phyloP scores from a whole-genome alignment of 1,140 invertebrate genomes.

The Solenopsis invicta region DNA sequence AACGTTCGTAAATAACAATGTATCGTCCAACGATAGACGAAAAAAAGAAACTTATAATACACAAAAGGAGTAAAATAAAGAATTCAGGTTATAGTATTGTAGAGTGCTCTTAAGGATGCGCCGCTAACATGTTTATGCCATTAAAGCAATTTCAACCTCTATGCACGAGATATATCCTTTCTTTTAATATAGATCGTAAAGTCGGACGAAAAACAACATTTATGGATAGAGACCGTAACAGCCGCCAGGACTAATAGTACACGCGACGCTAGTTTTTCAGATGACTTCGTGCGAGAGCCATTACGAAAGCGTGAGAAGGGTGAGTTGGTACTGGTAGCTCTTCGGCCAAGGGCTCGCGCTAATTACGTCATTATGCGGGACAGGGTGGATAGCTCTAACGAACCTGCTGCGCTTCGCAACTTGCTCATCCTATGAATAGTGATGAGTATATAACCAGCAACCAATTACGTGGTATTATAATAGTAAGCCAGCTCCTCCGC shows the following conservation, averaged over 20 bases:
- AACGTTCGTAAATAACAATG: not conserved
- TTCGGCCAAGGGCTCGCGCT: conserved; percentile 73
- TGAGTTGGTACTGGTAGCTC: conserved; percentile 73
- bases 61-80: not conserved
- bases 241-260: conserved; percentile 69
- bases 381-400: conserved; percentile 78
- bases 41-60: not conserved
- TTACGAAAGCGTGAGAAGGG: conserved; percentile 78
- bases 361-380: conserved; percentile 85
- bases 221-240: conserved; percentile 70
- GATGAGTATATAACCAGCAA: conserved; percentile 82
- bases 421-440: conserved; percentile 84
- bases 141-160: not conserved
- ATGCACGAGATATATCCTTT: not conserved
- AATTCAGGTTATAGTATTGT: not conserved
- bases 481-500: conserved; percentile 57
- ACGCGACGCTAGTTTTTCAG: conserved; percentile 74
- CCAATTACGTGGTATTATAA: conserved; percentile 80
- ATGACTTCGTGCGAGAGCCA: conserved; percentile 75
- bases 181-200: conserved; percentile 43
- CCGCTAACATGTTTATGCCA: not conserved
- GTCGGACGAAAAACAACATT: conserved; percentile 42
- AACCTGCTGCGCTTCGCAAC: conserved; percentile 75
- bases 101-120: not conserved
- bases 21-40: not conserved